A percentile compares a stretch with the other conserved stretches of the same genome.
Conservation (phyloP, 1,140 invertebrate genomes). For the Sinonovacula constricta region DNA sequence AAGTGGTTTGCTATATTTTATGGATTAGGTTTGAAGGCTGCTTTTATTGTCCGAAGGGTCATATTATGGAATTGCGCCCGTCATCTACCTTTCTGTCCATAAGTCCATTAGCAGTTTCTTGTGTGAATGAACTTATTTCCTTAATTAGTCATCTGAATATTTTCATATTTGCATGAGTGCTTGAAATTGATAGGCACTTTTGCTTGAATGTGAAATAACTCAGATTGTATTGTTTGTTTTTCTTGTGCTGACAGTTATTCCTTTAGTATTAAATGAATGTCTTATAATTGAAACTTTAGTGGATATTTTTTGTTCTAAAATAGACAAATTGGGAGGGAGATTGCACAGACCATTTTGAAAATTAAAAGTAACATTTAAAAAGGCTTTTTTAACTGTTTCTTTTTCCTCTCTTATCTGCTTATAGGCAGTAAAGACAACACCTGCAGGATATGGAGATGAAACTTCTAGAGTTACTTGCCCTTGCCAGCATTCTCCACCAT, state of each 20-base stretch:
- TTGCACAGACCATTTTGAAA: no score
- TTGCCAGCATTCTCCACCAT: neutral
- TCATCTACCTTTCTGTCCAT: no score
- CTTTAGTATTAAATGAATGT: no score
- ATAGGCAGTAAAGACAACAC: conserved; percentile 79
- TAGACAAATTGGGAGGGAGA: neutral
- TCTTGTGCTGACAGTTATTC: neutral
- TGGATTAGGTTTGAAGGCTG: neutral
- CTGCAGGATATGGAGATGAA: conserved; percentile 78
- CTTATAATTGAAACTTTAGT: no score
- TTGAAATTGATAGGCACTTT: no score
- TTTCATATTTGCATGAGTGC: neutral
- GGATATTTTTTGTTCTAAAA: no score
- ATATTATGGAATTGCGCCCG: no score
- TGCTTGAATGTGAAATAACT: no score
- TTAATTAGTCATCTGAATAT: no score
- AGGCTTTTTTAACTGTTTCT: neutral
- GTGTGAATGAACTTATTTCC: neutral
- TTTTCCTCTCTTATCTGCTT: conserved; percentile 34
- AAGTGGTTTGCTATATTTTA: neutral
- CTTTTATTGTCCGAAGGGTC: neutral
- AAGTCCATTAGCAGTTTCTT: neutral
- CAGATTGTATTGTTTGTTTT: neutral
- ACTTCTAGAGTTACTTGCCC: neutral
- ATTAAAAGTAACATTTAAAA: neutral